Evolutionary conservation across 1,140 invertebrate genomes (phyloP).

Genomic region (Pteromalus puparum): DNA sequence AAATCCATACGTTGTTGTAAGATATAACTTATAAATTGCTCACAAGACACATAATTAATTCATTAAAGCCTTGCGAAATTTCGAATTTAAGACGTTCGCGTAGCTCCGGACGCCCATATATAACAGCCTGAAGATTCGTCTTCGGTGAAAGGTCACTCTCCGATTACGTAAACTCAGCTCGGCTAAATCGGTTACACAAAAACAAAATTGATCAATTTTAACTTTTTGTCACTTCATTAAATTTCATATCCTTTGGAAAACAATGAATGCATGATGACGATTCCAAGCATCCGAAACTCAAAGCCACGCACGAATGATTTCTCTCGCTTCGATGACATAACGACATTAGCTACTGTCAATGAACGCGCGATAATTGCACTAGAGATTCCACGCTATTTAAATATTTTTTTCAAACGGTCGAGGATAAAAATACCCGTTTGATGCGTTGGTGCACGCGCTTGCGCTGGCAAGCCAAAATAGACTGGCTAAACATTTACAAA

Average conservation of each 20-base stretch:
- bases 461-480: neutral
- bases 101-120: neutral
- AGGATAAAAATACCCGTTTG: neutral
- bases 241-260: neutral
- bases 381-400: slow-evolving; percentile 9
- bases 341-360: neutral
- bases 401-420: neutral
- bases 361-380: slow-evolving; percentile 9
- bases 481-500: neutral
- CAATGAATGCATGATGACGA: no score
- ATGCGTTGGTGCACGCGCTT: neutral
- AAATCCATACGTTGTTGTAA: neutral
- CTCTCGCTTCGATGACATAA: slow-evolving; percentile 11
- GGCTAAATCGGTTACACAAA: slow-evolving; percentile 21
- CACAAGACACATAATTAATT: slow-evolving; percentile 40
- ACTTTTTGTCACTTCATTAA: neutral
- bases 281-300: neutral
- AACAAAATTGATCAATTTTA: neutral
- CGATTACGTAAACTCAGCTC: slow-evolving; percentile 14
- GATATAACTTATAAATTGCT: slow-evolving; percentile 15
- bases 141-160: slow-evolving; percentile 36
- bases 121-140: neutral
- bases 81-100: slow-evolving; percentile 14
- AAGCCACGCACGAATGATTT: neutral
- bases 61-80: slow-evolving; percentile 33